Evolutionary conservation across 2,797 vertebrate genomes (phyloP).

Genomic region (Enteromius treurensis): DNA sequence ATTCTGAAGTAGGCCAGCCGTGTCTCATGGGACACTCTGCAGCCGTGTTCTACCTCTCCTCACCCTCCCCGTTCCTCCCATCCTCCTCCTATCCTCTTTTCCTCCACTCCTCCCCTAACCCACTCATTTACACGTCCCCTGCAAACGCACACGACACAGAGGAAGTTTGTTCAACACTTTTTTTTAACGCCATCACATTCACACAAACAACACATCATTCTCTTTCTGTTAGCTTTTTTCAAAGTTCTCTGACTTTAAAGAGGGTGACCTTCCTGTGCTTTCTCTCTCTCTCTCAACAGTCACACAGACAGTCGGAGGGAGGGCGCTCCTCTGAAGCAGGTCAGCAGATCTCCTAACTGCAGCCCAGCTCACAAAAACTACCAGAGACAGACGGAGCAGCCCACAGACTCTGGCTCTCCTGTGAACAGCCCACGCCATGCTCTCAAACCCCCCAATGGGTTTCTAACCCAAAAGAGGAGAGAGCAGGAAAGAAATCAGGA

Average conservation of each 20-base stretch:
- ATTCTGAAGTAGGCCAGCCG: conserved; percentile 67
- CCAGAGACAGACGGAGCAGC: conserved; percentile 51
- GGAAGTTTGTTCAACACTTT: conserved; percentile 67
- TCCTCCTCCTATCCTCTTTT: conserved; percentile 59
- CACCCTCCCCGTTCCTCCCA: conserved; percentile 50
- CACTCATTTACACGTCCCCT: conserved; percentile 52
- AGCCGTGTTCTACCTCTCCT: conserved; percentile 53
- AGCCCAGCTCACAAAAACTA: conserved; percentile 66
- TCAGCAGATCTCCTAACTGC: conserved; percentile 69
- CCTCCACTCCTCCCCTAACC: conserved; percentile 38
- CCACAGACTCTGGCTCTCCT: conserved; percentile 48
- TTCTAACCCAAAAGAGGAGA: conserved; percentile 72
- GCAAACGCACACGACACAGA: conserved; percentile 48
- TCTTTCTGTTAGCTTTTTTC: background rate
- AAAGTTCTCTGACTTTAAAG: background rate
- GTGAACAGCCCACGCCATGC: conserved; percentile 63
- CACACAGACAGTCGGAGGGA: conserved; percentile 72
- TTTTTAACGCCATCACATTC: conserved; percentile 63
- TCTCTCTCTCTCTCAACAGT: conserved; percentile 65
- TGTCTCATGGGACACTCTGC: conserved; percentile 64
- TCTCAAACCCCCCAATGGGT: conserved; percentile 68
- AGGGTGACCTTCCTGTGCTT: conserved; percentile 29
- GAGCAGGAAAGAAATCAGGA: conserved; percentile 5
- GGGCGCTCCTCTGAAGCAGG: conserved; percentile 66
- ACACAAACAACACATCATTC: background rate